Evolutionary conservation across 1,140 invertebrate species (phyloP).

Genomic region (Penaeus indicus): DNA sequence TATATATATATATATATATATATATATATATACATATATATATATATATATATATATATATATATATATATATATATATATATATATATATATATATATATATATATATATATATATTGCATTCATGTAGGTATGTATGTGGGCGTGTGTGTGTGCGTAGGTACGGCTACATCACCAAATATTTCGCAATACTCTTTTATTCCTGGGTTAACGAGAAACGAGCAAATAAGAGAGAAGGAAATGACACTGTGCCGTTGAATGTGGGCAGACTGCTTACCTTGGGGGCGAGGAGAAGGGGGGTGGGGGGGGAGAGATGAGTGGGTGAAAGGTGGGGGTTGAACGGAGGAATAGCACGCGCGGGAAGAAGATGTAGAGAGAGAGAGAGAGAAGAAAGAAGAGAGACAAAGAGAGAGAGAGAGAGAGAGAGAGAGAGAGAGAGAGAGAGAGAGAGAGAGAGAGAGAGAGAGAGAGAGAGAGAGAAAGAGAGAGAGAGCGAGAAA

Average conservation of each 20-base stretch:
- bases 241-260: no score
- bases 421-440: background rate
- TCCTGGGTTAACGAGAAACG: no score
- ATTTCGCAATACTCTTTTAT: no score
- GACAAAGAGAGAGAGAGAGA: background rate
- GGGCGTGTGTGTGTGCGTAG: slow-evolving; percentile 9
- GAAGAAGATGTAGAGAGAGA: background rate
- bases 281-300: no score
- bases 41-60: slow-evolving; percentile 21
- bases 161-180: background rate
- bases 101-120: background rate
- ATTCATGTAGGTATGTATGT: no score
- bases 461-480: background rate
- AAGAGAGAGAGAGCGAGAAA: background rate
- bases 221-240: no score
- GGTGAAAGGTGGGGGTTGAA: background rate
- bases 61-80: background rate
- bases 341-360: background rate
- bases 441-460: background rate
- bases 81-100: background rate
- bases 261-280: no score
- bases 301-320: background rate
- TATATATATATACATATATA: slow-evolving; percentile 26
- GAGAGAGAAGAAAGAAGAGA: background rate
- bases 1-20: background rate